Percentiles rank a stretch among this genome's conserved stretches.
Evolutionary conservation across 2,797 vertebrate species (phyloP).

Genomic region (Pangasius mekongensis): DNA sequence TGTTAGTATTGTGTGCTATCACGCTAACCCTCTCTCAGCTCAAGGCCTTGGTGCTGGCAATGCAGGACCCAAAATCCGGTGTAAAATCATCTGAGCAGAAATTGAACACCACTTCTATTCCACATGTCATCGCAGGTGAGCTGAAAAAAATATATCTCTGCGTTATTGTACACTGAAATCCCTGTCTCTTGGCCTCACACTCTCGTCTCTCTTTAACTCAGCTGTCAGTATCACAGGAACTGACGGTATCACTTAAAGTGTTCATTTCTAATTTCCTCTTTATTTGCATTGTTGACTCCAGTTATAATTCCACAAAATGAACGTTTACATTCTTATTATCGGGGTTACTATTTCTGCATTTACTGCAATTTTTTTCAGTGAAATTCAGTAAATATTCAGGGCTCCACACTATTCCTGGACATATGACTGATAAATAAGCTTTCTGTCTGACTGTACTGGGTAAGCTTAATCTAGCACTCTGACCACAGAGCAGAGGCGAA

Average conservation of each 20-base stretch:
- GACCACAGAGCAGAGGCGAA: neutral
- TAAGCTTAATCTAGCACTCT: too few relatives aligned
- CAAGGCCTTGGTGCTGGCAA: constrained; percentile 84
- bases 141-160: constrained; percentile 17
- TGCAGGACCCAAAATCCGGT: constrained; percentile 85
- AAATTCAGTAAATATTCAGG: neutral
- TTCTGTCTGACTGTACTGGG: neutral
- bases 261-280: neutral
- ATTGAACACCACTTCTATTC: constrained; percentile 81
- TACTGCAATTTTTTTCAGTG: neutral
- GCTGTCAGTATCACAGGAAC: neutral
- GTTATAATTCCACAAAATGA: neutral
- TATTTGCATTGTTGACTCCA: neutral
- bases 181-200: neutral
- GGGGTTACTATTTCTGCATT: neutral
- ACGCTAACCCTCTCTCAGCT: constrained; percentile 69
- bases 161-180: neutral
- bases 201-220: neutral
- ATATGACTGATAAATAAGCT: neutral
- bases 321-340: neutral
- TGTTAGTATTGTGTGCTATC: neutral
- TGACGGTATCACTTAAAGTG: neutral
- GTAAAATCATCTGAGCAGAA: constrained; percentile 85
- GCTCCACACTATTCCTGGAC: neutral
- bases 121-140: constrained; percentile 87